phyloP scores from a whole-genome alignment of 2,113 vertebrate genomes.

The Hippocampus abdominalis region DNA sequence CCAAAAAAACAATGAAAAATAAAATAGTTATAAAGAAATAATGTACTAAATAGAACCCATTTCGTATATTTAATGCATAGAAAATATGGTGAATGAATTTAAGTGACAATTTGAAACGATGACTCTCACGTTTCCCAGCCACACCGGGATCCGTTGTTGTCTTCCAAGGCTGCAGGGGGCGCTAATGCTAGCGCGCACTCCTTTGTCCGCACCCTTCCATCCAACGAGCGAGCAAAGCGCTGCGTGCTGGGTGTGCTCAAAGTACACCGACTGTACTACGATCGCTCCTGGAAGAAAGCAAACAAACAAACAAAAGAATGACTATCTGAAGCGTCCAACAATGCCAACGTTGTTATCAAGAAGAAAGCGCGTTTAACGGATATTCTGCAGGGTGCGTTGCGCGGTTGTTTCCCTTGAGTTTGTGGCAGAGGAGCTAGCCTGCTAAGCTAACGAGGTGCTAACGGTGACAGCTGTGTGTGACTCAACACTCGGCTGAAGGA shows the following conservation, averaged over 20 bases:
- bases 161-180: constrained; percentile 20
- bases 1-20: no score
- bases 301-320: constrained; percentile 24
- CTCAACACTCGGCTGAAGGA: constrained; percentile 28
- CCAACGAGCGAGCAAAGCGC: constrained; percentile 17
- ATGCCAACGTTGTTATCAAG: constrained; percentile 54
- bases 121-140: background rate
- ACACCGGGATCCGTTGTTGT: background rate
- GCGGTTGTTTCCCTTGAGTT: constrained; percentile 8
- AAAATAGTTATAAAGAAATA: no score
- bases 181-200: background rate
- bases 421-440: constrained; percentile 17
- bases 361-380: constrained; percentile 54
- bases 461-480: constrained; percentile 56
- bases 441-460: constrained; percentile 45
- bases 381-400: constrained; percentile 56
- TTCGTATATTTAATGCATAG: no score
- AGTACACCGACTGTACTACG: constrained; percentile 47
- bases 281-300: constrained; percentile 4
- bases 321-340: constrained; percentile 52
- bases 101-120: no score
- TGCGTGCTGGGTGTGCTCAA: constrained; percentile 65
- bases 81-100: no score
- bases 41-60: no score
- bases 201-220: background rate